These are phyloP conservation scores for Thymelicus acteon DNA, from an alignment of 2,888 invertebrate species.

Conservation along the genomic window DNA sequence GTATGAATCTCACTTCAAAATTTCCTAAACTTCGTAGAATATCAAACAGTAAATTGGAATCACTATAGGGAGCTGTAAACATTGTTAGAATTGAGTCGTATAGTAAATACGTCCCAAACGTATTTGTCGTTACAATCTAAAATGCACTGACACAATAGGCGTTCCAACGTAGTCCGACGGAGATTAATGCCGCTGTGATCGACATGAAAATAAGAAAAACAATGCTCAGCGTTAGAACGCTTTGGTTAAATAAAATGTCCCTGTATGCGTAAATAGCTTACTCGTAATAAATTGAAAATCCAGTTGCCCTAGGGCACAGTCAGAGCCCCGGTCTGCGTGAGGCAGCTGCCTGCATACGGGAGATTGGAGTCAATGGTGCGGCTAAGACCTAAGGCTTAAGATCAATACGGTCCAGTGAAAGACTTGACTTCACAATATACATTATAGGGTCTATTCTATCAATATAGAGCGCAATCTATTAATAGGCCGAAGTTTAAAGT, in stretches of 20 bases:
- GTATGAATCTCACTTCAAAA: too few species aligned
- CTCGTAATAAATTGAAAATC: constrained; percentile 34
- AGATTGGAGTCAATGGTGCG: constrained; percentile 34
- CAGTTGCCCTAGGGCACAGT: constrained; percentile 28
- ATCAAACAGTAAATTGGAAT: too few species aligned
- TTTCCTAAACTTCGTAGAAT: too few species aligned
- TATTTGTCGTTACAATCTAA: constrained; percentile 20
- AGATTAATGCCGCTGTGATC: constrained; percentile 4
- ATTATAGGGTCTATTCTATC: not conserved
- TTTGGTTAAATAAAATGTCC: constrained; percentile 2
- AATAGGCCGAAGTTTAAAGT: too few species aligned
- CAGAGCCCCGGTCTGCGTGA: constrained; percentile 23
- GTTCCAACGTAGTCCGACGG: not conserved
- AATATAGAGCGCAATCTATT: too few species aligned
- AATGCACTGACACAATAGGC: constrained; percentile 3
- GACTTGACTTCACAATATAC: not conserved
- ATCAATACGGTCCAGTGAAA: not conserved
- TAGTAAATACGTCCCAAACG: not conserved
- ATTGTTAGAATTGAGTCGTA: too few species aligned
- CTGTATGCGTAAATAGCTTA: constrained; percentile 18
- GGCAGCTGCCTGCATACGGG: constrained; percentile 30
- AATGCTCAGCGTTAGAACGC: not conserved
- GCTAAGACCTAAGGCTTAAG: constrained; percentile 33
- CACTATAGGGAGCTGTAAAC: too few species aligned
- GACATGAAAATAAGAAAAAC: constrained; percentile 1